Evolutionary conservation across 2,888 invertebrate genomes (phyloP).

Genomic region (Protophormia terraenovae): DNA sequence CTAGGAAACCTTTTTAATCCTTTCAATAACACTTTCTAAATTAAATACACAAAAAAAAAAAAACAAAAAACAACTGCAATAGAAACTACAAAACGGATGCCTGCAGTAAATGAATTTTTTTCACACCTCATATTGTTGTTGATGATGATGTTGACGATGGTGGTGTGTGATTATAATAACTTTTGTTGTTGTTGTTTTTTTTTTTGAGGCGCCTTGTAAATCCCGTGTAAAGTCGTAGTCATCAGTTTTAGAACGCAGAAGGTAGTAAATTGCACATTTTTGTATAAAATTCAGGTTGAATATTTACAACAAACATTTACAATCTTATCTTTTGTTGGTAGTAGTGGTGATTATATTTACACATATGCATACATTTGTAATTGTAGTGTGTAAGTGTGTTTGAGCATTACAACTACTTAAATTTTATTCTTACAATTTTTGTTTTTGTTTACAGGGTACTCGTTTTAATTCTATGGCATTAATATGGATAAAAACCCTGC

Average conservation of each 20-base stretch:
- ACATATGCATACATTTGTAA: background rate
- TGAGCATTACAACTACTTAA: background rate
- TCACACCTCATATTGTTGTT: conserved; percentile 5
- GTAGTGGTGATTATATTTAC: background rate
- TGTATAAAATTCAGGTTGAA: background rate
- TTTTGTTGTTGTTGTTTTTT: background rate
- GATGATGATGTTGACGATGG: background rate
- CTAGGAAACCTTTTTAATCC: conserved; percentile 29
- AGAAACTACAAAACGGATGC: background rate
- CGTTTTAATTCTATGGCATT: too few relatives aligned
- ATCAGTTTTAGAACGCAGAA: background rate
- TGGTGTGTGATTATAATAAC: conserved; percentile 9
- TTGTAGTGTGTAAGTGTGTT: too few relatives aligned
- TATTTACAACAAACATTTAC: background rate
- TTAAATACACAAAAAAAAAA: conserved; percentile 9
- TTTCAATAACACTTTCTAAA: conserved; percentile 38
- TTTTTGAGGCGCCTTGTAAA: conserved; percentile 38
- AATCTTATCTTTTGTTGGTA: background rate
- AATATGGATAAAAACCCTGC: too few relatives aligned
- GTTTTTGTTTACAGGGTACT: too few relatives aligned
- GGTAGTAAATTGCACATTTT: conserved; percentile 1
- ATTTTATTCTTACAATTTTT: background rate
- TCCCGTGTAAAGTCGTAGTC: conserved; percentile 9
- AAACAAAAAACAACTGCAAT: background rate
- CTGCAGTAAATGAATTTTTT: background rate